Percentiles rank a stretch among this genome's conserved stretches.
Conservation (phyloP, 2,113 vertebrate genomes). For the Dipodomys spectabilis region DNA sequence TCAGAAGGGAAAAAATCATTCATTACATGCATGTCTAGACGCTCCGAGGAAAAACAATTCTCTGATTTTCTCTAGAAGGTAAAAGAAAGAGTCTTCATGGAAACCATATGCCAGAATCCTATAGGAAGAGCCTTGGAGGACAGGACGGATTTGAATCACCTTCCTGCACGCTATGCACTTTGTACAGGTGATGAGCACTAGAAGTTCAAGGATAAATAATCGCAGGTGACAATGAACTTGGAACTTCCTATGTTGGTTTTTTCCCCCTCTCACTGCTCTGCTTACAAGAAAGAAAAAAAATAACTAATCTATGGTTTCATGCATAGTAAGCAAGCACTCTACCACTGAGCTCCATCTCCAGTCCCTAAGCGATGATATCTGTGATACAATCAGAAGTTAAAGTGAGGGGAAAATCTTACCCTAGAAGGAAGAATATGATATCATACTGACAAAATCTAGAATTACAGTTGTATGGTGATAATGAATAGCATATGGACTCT, state of each 20-base stretch:
- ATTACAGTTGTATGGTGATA: not conserved
- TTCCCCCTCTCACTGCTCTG: not conserved
- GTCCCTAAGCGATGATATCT: not conserved
- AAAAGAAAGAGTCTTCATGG: not conserved
- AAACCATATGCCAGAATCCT: not conserved
- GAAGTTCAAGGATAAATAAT: not conserved
- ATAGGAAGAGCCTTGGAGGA: not conserved
- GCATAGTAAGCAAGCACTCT: not conserved
- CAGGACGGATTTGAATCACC: not conserved
- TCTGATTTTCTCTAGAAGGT: not conserved
- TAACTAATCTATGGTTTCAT: not conserved
- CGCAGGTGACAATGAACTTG: not conserved
- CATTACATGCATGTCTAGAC: not conserved
- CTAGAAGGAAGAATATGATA: not conserved
- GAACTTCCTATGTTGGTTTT: not conserved
- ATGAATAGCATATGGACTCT: not conserved
- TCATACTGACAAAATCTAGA: not conserved
- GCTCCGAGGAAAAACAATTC: not conserved
- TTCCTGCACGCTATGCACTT: not conserved
- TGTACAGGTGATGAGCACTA: not conserved
- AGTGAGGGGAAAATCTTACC: no score
- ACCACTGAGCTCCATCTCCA: not conserved
- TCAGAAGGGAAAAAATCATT: not conserved
- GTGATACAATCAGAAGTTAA: not conserved
- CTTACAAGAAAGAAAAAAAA: no score